phyloP scores from a whole-genome alignment of 1,140 invertebrate species.

The Diploscapter pachys region DNA sequence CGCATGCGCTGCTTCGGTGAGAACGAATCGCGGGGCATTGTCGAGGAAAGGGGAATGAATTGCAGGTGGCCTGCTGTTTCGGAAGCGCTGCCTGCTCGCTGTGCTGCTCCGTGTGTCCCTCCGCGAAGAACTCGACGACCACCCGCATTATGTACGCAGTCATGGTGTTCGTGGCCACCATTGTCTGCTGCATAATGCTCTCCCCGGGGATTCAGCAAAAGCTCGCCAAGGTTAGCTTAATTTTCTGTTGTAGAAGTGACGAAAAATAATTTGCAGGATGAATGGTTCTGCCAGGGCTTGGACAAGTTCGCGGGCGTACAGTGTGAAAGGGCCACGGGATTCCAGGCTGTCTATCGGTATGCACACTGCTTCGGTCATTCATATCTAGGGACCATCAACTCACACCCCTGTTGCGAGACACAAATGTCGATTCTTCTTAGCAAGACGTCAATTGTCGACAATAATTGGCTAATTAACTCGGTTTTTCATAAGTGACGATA shows the following conservation, averaged over 20 bases:
- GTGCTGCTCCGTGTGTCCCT: slow-evolving; percentile 90
- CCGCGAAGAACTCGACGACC: slow-evolving; percentile 92
- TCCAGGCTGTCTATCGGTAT: slow-evolving; percentile 56
- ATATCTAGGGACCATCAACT: too few relatives aligned
- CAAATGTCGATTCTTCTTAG: slow-evolving; percentile 1
- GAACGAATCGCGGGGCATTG: background rate
- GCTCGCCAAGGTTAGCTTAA: slow-evolving; percentile 64
- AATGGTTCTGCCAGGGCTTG: slow-evolving; percentile 52
- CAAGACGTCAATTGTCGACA: slow-evolving; percentile 8
- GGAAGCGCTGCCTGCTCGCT: slow-evolving; percentile 91
- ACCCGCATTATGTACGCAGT: slow-evolving; percentile 92
- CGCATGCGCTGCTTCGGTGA: slow-evolving; percentile 51
- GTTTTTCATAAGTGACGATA: slow-evolving; percentile 63
- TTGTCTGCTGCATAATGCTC: slow-evolving; percentile 84
- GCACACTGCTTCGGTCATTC: background rate
- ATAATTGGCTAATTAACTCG: slow-evolving; percentile 10
- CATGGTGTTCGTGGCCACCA: slow-evolving; percentile 82
- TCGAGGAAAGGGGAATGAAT: background rate
- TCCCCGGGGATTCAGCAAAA: slow-evolving; percentile 79
- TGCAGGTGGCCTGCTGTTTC: slow-evolving; percentile 92
- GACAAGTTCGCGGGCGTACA: slow-evolving; percentile 29
- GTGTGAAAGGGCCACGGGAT: slow-evolving; percentile 49
- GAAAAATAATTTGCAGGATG: slow-evolving; percentile 27
- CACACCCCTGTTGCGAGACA: too few relatives aligned
- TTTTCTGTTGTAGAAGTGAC: background rate